phyloP scores from a whole-genome alignment of 2,888 invertebrate species.

The Onchidella celtica region DNA sequence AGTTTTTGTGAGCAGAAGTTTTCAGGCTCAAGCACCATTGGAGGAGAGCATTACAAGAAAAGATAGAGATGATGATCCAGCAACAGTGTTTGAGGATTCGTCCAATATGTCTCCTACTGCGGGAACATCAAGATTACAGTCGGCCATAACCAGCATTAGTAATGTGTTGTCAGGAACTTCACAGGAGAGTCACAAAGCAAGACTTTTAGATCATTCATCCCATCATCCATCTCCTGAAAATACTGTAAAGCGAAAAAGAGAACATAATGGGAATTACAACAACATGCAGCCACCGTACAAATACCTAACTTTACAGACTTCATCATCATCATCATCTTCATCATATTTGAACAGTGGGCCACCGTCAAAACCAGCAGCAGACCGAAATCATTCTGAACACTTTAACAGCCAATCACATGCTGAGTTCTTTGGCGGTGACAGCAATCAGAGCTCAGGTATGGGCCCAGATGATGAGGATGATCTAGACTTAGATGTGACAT shows the following conservation, averaged over 20 bases:
- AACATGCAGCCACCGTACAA: conserved; percentile 39
- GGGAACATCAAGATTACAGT: conserved; percentile 48
- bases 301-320: conserved; percentile 43
- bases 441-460: conserved; percentile 50
- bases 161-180: conserved; percentile 50
- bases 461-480: conserved; percentile 53
- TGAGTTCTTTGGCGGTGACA: conserved; percentile 50
- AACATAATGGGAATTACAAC: conserved; percentile 42
- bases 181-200: conserved; percentile 35
- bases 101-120: conserved; percentile 46
- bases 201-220: conserved; percentile 29
- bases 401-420: conserved; percentile 43
- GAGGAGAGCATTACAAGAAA: conserved; percentile 47
- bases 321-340: conserved; percentile 41
- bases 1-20: conserved; percentile 55
- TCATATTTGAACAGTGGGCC: conserved; percentile 33
- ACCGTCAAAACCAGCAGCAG: conserved; percentile 24
- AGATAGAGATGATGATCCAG: conserved; percentile 39
- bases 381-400: conserved; percentile 44
- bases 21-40: conserved; percentile 50
- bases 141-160: conserved; percentile 54
- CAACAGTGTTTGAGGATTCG: conserved; percentile 25
- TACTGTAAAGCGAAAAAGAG: conserved; percentile 43
- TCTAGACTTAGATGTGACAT: conserved; percentile 55
- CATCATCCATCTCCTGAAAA: conserved; percentile 32